Base-by-base conservation (phyloP, 2,888 invertebrate genomes). In the Rhagophthalmus giganteus region DNA sequence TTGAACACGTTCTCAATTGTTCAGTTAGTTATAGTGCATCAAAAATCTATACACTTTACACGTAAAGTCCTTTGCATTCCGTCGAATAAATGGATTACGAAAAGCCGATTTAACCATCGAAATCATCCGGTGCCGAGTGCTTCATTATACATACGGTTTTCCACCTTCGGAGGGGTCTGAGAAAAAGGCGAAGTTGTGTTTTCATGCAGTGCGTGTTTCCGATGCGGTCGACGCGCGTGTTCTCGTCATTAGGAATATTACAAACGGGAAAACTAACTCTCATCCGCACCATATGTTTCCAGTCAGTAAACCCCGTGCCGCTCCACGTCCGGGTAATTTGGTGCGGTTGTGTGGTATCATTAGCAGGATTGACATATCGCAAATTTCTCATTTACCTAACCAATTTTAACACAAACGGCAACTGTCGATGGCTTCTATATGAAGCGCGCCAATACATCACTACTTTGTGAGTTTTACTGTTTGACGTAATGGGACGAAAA, bases 241-340 rank as follows among this genome's bases (percentile, higher is more conserved):
- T 69, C 65, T 68, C 71, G 74, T 75, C 74, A 75, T 75, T 76
- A 76, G 76, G 75, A 75, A 76, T 76, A 76, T 76, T 76, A 73
- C 74, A 74, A 75, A 73, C 72, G 71, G 73, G 73, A 74, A 74
- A 74, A 74, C 73, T 74, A 74, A 74, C 73, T 72, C 74, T 69
- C 71, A 71, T 70, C 71, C 65, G 66, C 72, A 67, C 73, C 74
- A 74, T 72, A 73, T 74, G 74, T 71, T 67, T 66, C 68, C 71
- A 68, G 64, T 67, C 67, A 67, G 67, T 64, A 65, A 64, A 65
- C 58, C 59, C 57, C 54, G 56, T 44, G 37, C 59, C 55, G 57
- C 54, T 44, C 58, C 48, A 54, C 52, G 50, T 52, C 60, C 59
- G 59, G 59, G 72, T 74, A 73, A 75, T 75, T 75, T 75, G 73